Evolutionary conservation across 2,797 vertebrate genomes (phyloP).

Genomic region (Apogon hyalosoma): DNA sequence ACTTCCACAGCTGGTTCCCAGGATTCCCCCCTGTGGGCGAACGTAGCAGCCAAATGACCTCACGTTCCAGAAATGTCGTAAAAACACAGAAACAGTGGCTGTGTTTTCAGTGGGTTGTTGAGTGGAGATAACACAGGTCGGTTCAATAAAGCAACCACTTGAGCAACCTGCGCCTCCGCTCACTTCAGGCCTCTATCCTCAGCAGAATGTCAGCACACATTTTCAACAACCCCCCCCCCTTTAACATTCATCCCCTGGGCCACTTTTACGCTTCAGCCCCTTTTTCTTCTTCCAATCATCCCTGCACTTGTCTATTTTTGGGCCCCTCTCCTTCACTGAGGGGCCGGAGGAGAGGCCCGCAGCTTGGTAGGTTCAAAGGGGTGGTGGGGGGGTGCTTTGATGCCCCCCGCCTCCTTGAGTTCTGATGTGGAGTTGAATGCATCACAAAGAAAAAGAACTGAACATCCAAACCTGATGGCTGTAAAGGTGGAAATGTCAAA

Average conservation of each 20-base stretch:
- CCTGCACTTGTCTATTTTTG: constrained; percentile 64
- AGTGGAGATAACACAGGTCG: constrained; percentile 26
- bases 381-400: constrained; percentile 49
- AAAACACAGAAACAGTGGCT: constrained; percentile 3
- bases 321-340: constrained; percentile 59
- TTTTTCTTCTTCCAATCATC: constrained; percentile 46
- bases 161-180: constrained; percentile 41
- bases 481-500: constrained; percentile 26
- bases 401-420: constrained; percentile 34
- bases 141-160: constrained; percentile 55
- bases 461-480: constrained; percentile 57
- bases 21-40: neutral
- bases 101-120: neutral
- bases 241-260: constrained; percentile 56
- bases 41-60: constrained; percentile 26
- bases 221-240: constrained; percentile 12
- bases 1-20: neutral
- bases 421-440: constrained; percentile 65
- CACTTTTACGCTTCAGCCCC: constrained; percentile 63
- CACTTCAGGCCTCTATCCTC: constrained; percentile 22
- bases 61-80: constrained; percentile 46
- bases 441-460: constrained; percentile 61
- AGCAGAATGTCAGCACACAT: constrained; percentile 60
- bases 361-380: constrained; percentile 20
- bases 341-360: constrained; percentile 63